These are phyloP conservation scores for Gastrophysa polygoni DNA, from an alignment of 2,888 invertebrate genomes.

Conservation along the genomic window DNA sequence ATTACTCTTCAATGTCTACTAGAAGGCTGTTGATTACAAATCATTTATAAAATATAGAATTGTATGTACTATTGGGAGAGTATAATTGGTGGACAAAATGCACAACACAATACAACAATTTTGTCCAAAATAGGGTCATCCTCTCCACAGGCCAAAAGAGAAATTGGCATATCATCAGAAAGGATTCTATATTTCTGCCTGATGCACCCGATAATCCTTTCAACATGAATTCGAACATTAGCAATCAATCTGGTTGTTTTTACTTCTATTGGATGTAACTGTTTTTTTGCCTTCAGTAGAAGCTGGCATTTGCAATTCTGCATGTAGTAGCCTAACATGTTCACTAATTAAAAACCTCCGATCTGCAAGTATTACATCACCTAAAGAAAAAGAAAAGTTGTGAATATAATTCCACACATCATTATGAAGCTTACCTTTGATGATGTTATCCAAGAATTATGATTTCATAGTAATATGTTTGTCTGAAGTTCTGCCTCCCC, in stretches of 20 bases:
- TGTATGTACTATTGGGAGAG: not conserved
- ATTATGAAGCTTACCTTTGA: constrained; percentile 10
- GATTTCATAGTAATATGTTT: not conserved
- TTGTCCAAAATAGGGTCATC: constrained; percentile 10
- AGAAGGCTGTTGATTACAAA: no score
- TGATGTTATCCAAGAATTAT: constrained; percentile 23
- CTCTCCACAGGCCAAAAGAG: constrained; percentile 1
- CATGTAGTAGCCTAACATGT: constrained; percentile 24
- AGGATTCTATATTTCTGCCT: constrained; percentile 10
- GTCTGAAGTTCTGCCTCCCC: constrained; percentile 4
- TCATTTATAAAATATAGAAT: no score
- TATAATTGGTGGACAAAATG: constrained; percentile 5
- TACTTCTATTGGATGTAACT: constrained; percentile 33
- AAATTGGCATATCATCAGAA: constrained; percentile 13
- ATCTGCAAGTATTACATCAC: constrained; percentile 35
- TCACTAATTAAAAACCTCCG: constrained; percentile 35
- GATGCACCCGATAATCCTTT: constrained; percentile 8
- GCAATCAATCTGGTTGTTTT: constrained; percentile 34
- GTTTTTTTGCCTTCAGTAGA: constrained; percentile 37
- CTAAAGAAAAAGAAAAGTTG: constrained; percentile 4
- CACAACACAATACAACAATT: constrained; percentile 9
- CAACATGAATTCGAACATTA: constrained; percentile 24
- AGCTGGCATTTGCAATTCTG: constrained; percentile 28
- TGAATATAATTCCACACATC: no score
- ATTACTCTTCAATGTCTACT: no score